A percentile compares a stretch with the other conserved stretches of the same genome.
Conservation (phyloP, 2,797 vertebrate species). For the Anguilla obscura region DNA sequence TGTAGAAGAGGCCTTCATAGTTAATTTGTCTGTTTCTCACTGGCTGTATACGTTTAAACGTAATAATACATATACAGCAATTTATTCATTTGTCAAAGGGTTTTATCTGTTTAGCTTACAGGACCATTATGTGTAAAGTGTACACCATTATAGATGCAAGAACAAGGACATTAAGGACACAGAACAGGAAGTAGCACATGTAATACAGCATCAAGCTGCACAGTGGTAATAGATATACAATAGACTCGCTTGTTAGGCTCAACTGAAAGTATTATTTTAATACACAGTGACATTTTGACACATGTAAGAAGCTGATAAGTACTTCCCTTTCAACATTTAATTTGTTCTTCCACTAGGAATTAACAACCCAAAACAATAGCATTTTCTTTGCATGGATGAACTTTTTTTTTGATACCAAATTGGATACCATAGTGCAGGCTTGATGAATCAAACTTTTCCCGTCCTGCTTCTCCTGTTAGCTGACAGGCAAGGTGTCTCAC, state of each 20-base stretch:
- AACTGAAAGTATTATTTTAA: neutral
- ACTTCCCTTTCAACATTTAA: neutral
- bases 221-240: too few relatives aligned
- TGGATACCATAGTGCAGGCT: neutral
- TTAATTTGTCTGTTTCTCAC: neutral
- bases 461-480: neutral
- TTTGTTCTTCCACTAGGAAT: neutral
- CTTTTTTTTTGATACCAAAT: neutral
- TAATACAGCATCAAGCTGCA: too few relatives aligned
- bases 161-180: neutral
- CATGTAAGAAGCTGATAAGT: neutral
- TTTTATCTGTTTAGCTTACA: too few relatives aligned
- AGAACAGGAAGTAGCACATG: neutral
- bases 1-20: too few relatives aligned
- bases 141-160: neutral
- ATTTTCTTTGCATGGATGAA: neutral
- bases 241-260: too few relatives aligned
- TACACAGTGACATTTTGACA: neutral
- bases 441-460: neutral
- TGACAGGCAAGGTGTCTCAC: neutral
- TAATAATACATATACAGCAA: too few relatives aligned
- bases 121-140: too few relatives aligned
- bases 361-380: neutral
- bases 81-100: too few relatives aligned
- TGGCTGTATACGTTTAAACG: neutral